Percentiles rank a stretch among this genome's conserved stretches.
phyloP scores from a whole-genome alignment of 2,797 vertebrate species.

The Channallabes apus region DNA sequence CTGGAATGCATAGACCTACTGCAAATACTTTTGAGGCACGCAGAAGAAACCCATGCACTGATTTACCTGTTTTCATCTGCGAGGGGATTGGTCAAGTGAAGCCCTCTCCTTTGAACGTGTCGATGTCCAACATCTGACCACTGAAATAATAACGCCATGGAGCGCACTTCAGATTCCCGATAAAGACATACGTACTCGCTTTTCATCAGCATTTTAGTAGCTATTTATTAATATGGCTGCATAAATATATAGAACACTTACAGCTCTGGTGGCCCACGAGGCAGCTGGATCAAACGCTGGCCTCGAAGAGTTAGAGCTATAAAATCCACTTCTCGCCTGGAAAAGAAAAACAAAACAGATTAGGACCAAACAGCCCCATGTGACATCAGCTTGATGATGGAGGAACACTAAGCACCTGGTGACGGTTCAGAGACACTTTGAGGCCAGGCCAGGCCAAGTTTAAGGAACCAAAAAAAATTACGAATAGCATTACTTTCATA shows the following conservation, averaged over 20 bases:
- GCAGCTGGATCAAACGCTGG: background rate
- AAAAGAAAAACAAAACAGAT: conserved; percentile 10
- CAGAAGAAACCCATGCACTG: background rate
- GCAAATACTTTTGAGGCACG: background rate
- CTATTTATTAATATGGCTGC: background rate
- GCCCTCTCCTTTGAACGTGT: conserved; percentile 49
- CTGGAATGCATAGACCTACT: background rate
- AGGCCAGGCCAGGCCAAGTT: background rate
- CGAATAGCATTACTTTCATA: background rate
- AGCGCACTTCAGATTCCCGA: background rate
- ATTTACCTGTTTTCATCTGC: conserved; percentile 60
- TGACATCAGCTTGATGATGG: background rate
- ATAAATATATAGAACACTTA: background rate
- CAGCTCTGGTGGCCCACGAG: background rate
- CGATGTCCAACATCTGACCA: conserved; percentile 21
- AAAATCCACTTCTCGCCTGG: conserved; percentile 9
- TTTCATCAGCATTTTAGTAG: background rate
- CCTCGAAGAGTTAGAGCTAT: background rate
- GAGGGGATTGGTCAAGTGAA: conserved; percentile 54
- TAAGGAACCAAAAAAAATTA: background rate
- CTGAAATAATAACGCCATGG: conserved; percentile 50
- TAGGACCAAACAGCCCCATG: background rate
- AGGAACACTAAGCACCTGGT: background rate
- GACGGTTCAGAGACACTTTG: background rate
- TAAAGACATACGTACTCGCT: background rate